phyloP scores from a whole-genome alignment of 2,797 vertebrate genomes.

The Ctenochaetus hawaiiensis region DNA sequence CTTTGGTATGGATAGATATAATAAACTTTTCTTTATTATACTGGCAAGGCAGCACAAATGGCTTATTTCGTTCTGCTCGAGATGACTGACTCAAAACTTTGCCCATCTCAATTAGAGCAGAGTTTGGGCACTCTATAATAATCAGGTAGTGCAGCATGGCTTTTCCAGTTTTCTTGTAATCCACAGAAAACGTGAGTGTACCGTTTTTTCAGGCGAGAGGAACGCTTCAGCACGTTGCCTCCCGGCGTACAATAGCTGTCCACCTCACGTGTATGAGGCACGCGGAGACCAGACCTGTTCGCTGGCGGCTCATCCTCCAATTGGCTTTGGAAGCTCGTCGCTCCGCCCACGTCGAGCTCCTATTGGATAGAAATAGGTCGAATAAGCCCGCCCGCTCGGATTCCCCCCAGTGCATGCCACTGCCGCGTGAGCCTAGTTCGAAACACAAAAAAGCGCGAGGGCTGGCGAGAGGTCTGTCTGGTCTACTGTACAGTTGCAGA shows the following conservation, averaged over 20 bases:
- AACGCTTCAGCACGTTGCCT: slow-evolving; percentile 83
- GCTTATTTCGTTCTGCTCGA: background rate
- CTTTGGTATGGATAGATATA: no score
- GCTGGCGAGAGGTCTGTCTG: slow-evolving; percentile 51
- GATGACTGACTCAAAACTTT: background rate
- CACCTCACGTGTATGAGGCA: slow-evolving; percentile 85
- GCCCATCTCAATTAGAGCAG: background rate
- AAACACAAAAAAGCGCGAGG: slow-evolving; percentile 78
- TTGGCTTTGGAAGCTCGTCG: slow-evolving; percentile 74
- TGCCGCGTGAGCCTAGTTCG: slow-evolving; percentile 86
- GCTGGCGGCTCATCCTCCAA: slow-evolving; percentile 59
- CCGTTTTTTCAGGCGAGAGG: slow-evolving; percentile 74
- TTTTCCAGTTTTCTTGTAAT: slow-evolving; percentile 79
- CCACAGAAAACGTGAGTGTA: slow-evolving; percentile 85
- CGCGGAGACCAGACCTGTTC: slow-evolving; percentile 76
- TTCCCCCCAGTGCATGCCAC: slow-evolving; percentile 82
- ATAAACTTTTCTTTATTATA: background rate
- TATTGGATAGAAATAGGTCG: slow-evolving; percentile 91
- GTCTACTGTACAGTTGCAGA: slow-evolving; percentile 65
- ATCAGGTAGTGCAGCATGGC: slow-evolving; percentile 56
- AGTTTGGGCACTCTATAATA: slow-evolving; percentile 5
- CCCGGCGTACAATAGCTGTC: slow-evolving; percentile 80
- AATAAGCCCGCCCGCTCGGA: slow-evolving; percentile 82
- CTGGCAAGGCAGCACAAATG: background rate
- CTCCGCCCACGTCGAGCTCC: slow-evolving; percentile 79